phyloP scores from a whole-genome alignment of 2,113 vertebrate species.

The Aptenodytes forsteri region DNA sequence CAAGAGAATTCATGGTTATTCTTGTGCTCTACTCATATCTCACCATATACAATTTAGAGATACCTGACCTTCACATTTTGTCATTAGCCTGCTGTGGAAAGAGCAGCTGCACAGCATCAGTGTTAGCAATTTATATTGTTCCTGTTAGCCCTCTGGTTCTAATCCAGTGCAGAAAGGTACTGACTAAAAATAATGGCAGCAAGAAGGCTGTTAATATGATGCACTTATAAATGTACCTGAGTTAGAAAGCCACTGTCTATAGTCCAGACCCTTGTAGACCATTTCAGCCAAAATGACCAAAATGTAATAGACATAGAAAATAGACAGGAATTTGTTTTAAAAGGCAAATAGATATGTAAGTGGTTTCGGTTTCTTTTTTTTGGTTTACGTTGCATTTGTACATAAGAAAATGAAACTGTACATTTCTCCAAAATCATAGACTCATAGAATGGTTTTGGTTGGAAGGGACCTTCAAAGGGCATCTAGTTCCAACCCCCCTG shows the following conservation, averaged over 20 bases:
- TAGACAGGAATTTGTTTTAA: background rate
- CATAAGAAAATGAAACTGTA: background rate
- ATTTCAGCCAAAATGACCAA: background rate
- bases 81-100: background rate
- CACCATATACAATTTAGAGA: background rate
- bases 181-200: background rate
- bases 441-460: background rate
- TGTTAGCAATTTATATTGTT: background rate
- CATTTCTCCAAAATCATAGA: background rate
- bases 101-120: conserved; percentile 1
- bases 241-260: background rate
- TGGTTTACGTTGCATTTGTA: background rate
- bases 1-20: background rate
- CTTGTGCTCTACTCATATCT: background rate
- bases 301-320: background rate
- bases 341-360: background rate
- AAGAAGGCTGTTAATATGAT: background rate
- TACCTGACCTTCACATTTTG: background rate
- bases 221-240: background rate
- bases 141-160: background rate
- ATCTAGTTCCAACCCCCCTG: background rate
- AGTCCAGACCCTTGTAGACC: background rate
- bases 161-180: background rate
- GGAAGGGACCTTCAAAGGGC: background rate
- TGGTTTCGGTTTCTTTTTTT: background rate